Percentiles rank a stretch among this genome's conserved stretches.
phyloP scores from a whole-genome alignment of 1,140 invertebrate species.

The Drosophila sucinea region DNA sequence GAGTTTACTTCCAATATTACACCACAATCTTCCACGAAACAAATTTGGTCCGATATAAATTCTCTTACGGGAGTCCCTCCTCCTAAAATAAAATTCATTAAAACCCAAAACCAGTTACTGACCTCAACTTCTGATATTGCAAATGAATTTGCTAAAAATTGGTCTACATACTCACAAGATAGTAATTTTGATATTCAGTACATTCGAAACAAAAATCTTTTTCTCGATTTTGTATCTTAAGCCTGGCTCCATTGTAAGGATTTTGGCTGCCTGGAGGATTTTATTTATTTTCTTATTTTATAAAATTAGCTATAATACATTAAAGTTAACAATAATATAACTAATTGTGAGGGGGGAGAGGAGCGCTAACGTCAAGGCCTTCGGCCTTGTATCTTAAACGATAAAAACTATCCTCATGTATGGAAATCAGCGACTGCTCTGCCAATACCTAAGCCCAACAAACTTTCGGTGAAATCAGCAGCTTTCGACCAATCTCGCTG shows the following conservation, averaged over 20 bases:
- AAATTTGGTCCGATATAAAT: no score
- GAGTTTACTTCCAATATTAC: no score
- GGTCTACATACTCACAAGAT: constrained; percentile 9
- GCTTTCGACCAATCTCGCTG: constrained; percentile 30
- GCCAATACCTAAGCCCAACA: neutral
- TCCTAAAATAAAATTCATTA: no score
- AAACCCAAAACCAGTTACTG: neutral
- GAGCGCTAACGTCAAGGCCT: neutral
- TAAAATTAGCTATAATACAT: constrained; percentile 1
- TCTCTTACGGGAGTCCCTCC: no score
- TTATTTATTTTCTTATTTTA: neutral
- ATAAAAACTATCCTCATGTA: constrained; percentile 23
- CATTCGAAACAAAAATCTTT: neutral
- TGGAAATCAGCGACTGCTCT: constrained; percentile 4
- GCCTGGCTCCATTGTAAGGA: no score
- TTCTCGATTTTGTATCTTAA: neutral
- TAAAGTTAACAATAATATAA: neutral
- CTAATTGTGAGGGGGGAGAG: constrained; percentile 13
- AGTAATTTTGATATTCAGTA: constrained; percentile 8
- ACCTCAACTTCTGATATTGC: constrained; percentile 7
- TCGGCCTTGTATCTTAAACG: constrained; percentile 9
- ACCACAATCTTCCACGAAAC: no score
- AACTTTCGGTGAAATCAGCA: neutral
- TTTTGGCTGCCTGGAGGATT: no score
- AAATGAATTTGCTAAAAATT: constrained; percentile 20